Conservation (phyloP, 2,888 invertebrate genomes). For the Lepidochitona cinerea region DNA sequence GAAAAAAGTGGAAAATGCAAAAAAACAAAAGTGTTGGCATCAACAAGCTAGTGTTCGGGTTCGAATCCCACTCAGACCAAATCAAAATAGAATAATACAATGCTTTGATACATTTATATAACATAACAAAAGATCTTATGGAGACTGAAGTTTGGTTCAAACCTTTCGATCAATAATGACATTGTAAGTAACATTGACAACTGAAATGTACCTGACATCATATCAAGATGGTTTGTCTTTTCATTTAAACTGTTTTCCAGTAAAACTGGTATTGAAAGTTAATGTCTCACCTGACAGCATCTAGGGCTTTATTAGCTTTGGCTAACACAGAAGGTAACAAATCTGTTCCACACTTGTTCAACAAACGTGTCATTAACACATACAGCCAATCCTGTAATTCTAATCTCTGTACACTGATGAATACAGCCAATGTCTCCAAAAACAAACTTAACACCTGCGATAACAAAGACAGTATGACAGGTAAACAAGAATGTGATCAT, state of each 20-base stretch:
- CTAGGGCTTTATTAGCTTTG: slow-evolving; percentile 78
- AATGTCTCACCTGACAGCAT: slow-evolving; percentile 65
- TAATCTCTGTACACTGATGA: slow-evolving; percentile 87
- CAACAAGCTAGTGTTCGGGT: too few species aligned
- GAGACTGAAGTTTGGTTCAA: too few species aligned
- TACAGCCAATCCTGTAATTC: slow-evolving; percentile 95
- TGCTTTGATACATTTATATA: too few species aligned
- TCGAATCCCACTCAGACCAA: too few species aligned
- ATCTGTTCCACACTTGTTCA: slow-evolving; percentile 93
- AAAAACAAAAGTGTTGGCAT: too few species aligned
- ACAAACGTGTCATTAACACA: slow-evolving; percentile 86
- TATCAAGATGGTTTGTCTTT: not conserved
- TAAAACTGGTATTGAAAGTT: too few species aligned
- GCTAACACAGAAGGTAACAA: slow-evolving; percentile 91
- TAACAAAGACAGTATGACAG: too few species aligned
- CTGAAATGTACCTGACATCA: not conserved
- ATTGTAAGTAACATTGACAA: not conserved
- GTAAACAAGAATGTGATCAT: too few species aligned
- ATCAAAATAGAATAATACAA: too few species aligned
- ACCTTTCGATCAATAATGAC: too few species aligned
- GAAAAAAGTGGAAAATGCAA: too few species aligned
- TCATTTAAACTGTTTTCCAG: not conserved
- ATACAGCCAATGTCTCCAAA: slow-evolving; percentile 92
- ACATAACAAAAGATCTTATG: too few species aligned
- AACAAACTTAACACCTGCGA: slow-evolving; percentile 87